Evolutionary conservation across 2,113 vertebrate genomes (phyloP), one percentile per base, ranked within the genome.

Genomic region (Chauna torquata): DNA sequence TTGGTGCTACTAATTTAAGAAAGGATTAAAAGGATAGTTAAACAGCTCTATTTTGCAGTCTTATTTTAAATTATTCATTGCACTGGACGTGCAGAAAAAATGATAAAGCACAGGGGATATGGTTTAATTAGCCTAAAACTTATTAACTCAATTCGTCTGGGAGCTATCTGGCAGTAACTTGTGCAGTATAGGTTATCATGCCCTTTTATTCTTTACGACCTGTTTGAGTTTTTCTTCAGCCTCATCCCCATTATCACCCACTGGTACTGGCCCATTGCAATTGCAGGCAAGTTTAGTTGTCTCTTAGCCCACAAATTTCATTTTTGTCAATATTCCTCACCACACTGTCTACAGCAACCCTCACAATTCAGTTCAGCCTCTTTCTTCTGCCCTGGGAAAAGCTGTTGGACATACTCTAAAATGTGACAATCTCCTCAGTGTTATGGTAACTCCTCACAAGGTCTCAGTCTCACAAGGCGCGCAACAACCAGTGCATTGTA

Each of bases 81-180:
- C 61, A 30, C 70, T 94, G 79, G 83, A 94, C 90, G 40, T 28
- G 58, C 54, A 90, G 81, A 79, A 91, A 80, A 49, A 94, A 82
- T 72, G 62, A 80, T 27, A 90, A 93, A 90, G 34, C 84, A 80
- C 78, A 80, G 34, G 95, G 92, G 90, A 94, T 88, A 76, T 54
- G 27, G 44, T 76, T 95, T 96, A 92, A 94, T 97, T 96, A 95
- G 62, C 27, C 78, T 22, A 82, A 85, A 91, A 93, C 90, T 94
- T 89, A 96, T 87, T 95, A 89, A 76, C 69, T 88, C 80, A 16
- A 28, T 89, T 89, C 74, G 69, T 52, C 23, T 25, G 81, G 89
- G 84, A 94, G 38, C 77, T 89, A 49, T 87, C 69, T 89, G 81
- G 69, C 52, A 87, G 30, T 44, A 86, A 84, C 72, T 96, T 82